Conservation (phyloP, 2,888 invertebrate genomes). For the Eumacrocentrus americanus region DNA sequence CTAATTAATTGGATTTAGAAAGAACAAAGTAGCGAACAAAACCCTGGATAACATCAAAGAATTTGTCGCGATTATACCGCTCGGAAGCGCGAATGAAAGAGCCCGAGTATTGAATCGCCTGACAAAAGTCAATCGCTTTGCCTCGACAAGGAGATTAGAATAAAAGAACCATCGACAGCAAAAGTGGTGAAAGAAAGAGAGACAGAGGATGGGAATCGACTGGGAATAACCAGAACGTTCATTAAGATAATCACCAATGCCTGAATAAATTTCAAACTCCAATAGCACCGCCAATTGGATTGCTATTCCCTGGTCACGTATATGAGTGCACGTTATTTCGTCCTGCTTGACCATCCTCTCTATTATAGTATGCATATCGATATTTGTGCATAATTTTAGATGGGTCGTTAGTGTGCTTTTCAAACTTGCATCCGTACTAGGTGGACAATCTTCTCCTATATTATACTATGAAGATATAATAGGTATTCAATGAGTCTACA, state of each 20-base stretch:
- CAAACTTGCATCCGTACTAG: too few species aligned
- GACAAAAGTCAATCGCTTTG: constrained; percentile 25
- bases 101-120: constrained; percentile 24
- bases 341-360: neutral
- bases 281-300: constrained; percentile 27
- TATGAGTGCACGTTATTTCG: constrained; percentile 9
- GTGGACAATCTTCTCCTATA: too few species aligned
- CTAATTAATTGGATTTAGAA: constrained; percentile 12
- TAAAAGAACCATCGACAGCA: constrained; percentile 19
- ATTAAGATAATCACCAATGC: constrained; percentile 48
- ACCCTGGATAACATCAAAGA: constrained; percentile 7
- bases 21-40: constrained; percentile 11
- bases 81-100: constrained; percentile 8
- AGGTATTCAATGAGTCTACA: too few species aligned
- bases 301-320: neutral
- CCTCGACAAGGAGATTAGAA: constrained; percentile 25
- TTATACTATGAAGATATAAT: neutral
- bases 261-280: constrained; percentile 46
- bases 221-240: constrained; percentile 35
- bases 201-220: constrained; percentile 20
- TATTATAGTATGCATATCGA: neutral
- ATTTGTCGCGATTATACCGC: constrained; percentile 23
- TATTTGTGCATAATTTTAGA: neutral
- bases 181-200: constrained; percentile 11
- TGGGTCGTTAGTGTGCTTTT: too few species aligned